Conservation (phyloP, 2,113 vertebrate genomes). For the Podarcis cretensis region DNA sequence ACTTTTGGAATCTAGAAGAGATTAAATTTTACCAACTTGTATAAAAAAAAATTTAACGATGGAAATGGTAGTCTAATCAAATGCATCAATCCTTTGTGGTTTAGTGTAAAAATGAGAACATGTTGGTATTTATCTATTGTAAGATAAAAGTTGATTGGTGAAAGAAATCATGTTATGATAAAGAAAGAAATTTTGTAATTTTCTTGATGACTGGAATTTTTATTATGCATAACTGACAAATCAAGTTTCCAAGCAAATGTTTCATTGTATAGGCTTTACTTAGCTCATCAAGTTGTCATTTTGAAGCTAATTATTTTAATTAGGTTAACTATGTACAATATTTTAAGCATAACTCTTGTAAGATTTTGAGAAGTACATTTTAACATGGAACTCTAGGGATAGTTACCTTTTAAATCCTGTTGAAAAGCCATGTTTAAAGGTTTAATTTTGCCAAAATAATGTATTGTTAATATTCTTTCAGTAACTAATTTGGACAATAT, state of each 20-base stretch:
- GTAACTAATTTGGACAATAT: slow-evolving; percentile 84
- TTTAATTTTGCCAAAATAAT: slow-evolving; percentile 94
- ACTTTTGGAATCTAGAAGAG: slow-evolving; percentile 90
- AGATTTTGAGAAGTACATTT: slow-evolving; percentile 91
- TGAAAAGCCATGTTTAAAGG: slow-evolving; percentile 91
- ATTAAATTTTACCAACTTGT: slow-evolving; percentile 89
- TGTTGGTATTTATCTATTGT: slow-evolving; percentile 89
- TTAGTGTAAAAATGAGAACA: slow-evolving; percentile 88
- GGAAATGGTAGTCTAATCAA: slow-evolving; percentile 88
- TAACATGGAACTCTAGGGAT: slow-evolving; percentile 95
- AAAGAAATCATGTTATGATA: slow-evolving; percentile 96
- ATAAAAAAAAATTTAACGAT: slow-evolving; percentile 87
- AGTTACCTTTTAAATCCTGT: slow-evolving; percentile 85
- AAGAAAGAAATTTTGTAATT: slow-evolving; percentile 88
- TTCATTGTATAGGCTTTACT: slow-evolving; percentile 96
- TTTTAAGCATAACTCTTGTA: slow-evolving; percentile 94
- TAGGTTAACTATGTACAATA: slow-evolving; percentile 95
- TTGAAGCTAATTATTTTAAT: slow-evolving; percentile 93
- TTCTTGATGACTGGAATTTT: slow-evolving; percentile 92
- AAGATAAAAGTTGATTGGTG: slow-evolving; percentile 86
- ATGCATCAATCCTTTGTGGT: slow-evolving; percentile 89
- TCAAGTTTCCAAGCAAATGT: slow-evolving; percentile 93
- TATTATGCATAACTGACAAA: slow-evolving; percentile 94
- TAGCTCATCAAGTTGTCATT: slow-evolving; percentile 91
- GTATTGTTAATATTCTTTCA: slow-evolving; percentile 87